phyloP scores from a whole-genome alignment of 2,797 vertebrate species.

The Chelon auratus region DNA sequence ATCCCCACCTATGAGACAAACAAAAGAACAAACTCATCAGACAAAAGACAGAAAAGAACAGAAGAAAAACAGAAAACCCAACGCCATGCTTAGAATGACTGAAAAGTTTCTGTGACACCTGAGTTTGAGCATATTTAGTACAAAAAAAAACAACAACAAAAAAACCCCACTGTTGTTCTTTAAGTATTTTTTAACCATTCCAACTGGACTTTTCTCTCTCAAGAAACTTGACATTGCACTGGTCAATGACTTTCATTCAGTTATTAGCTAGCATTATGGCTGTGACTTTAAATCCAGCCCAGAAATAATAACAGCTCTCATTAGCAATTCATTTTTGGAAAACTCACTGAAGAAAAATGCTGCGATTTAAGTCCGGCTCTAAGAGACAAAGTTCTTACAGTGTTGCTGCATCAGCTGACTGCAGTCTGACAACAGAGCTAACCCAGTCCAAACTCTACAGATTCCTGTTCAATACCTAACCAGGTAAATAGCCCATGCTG shows the following conservation, averaged over 20 bases:
- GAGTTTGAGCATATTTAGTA: not conserved
- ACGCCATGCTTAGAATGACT: conserved; percentile 20
- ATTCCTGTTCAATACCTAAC: not conserved
- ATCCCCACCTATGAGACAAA: conserved; percentile 85
- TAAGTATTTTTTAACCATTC: not conserved
- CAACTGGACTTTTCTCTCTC: not conserved
- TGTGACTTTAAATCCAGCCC: not conserved
- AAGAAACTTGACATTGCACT: not conserved
- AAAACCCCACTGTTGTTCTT: not conserved
- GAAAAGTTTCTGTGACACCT: not conserved
- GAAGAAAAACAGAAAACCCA: conserved; percentile 53
- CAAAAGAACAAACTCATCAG: conserved; percentile 78
- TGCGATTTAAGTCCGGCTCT: not conserved
- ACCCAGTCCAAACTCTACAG: not conserved
- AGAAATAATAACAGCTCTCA: not conserved
- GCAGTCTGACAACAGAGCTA: not conserved
- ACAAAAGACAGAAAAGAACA: conserved; percentile 66
- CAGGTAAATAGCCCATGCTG: not conserved
- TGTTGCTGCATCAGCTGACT: not conserved
- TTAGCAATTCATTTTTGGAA: not conserved
- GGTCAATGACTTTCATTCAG: not conserved
- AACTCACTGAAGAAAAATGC: not conserved
- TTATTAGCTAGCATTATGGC: not conserved
- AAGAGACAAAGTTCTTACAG: not conserved
- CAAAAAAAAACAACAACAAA: not conserved